These are phyloP conservation scores for Zhuqinia jingwanae DNA, from an alignment of 2,888 invertebrate species.

Conservation along the genomic window DNA sequence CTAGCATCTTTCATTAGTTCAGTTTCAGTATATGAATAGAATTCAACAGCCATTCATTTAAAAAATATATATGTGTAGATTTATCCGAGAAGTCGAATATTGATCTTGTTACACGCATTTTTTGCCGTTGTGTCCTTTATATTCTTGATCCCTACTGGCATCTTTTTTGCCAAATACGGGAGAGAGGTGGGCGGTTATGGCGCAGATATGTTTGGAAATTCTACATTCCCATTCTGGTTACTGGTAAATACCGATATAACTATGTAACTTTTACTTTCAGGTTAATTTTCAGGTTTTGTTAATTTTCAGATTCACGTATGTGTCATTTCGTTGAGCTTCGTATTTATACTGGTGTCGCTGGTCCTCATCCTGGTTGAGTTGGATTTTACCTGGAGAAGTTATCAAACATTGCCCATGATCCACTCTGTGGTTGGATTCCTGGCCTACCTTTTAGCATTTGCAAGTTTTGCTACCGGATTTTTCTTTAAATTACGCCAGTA, in stretches of 20 bases:
- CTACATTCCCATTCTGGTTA: constrained; percentile 23
- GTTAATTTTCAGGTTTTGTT: background rate
- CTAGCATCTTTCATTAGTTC: no score
- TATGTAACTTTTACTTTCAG: background rate
- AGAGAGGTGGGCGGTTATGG: constrained; percentile 8
- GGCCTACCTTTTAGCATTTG: background rate
- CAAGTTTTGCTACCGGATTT: background rate
- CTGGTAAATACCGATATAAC: background rate
- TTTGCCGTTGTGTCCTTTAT: constrained; percentile 19
- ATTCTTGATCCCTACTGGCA: constrained; percentile 32
- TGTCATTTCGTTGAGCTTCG: background rate
- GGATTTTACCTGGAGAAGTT: constrained; percentile 47
- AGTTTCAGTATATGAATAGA: no score
- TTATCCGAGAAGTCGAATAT: constrained; percentile 15
- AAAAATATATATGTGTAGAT: background rate
- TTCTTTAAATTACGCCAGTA: background rate
- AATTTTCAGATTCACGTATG: constrained; percentile 19
- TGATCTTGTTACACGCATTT: constrained; percentile 29
- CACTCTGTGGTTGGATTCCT: constrained; percentile 24
- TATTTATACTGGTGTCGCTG: background rate
- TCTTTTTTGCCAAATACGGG: constrained; percentile 41
- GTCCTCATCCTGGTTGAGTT: constrained; percentile 35
- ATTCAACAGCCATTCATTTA: no score
- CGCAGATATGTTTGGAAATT: background rate
- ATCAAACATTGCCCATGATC: background rate